Evolutionary conservation across 2,797 vertebrate genomes (phyloP), one percentile per base, ranked within the genome.

Genomic region (Tachyglossus aculeatus): DNA sequence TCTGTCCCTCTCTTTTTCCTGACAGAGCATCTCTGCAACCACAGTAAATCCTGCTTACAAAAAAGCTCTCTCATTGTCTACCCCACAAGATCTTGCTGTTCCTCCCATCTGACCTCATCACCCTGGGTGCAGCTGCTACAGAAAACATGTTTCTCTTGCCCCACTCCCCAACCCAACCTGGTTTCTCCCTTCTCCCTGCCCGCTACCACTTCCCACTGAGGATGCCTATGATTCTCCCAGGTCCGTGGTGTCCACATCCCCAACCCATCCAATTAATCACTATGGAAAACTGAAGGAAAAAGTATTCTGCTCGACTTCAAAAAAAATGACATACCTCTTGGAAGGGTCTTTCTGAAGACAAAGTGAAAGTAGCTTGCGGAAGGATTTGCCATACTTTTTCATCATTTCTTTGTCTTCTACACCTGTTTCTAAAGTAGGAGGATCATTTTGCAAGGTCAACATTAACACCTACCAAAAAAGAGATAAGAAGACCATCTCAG

Each of bases 331-430:
- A 70, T 91, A 99, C 98, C 97, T 97, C 91, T 99, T 98, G 67
- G 94, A 95, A 83, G 97, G 97, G 84, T 99, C 97, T 93, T 99
- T 99, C 86, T 99, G 97, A 94, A 99, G 97, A 93, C 96, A 99
- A 92, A 97, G 92, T 57, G 95, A 94, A 90, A 98, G 97, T 71
- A 99, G 89, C 92, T 99, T 98, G 88, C 97, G 94, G 93, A 98
- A 97, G 21, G 97, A 99, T 93, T 98, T 99, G 77, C 97, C 98
- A 15, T 99, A 98, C 88, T 96, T 99, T 88, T 98, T 98, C 57
- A 97, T 92, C 93, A 95, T 93, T 81, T 99, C 97, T 87, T 98
- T 99, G 92, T 98, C 97, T 81, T 99, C 96, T 44, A 99, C 82
- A n/a, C 96, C 96, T 0, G 96, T 98, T 82, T 99, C 97, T 83